Base-by-base conservation (phyloP, 1,140 invertebrate genomes). In the Reticulitermes speratus region DNA sequence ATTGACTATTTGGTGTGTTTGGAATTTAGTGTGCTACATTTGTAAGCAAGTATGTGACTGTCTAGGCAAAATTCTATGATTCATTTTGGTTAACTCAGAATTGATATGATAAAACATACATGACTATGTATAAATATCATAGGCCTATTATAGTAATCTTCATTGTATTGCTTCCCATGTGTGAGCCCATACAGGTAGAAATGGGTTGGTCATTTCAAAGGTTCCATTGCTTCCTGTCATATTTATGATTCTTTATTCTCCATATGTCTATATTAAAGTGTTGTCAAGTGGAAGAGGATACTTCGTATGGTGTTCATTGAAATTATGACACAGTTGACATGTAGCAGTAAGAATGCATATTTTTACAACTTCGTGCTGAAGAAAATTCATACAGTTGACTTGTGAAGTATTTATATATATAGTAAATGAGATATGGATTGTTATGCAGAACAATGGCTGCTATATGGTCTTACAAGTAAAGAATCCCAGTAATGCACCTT, bases 181-280 rank as follows among this genome's bases (percentile, higher is more conserved):
- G 65, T 75, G n/a, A 75, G 65, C 65, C 65, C n/a, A 1, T 30
- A 25, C 8, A 30, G 16, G 65, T 8, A 0, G n/a, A 25, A n/a
- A 75, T 75, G 65, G 25, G 65, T 75, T 21, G 14, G 19, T 19
- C 1, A 21, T 16, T 55, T 12, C 14, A 55, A 55, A 55, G 5
- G 52, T 55, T 55, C 52, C 19, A 55, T 55, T 75, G 65, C 65
- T 75, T 75, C n/a, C 65, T 75, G 25, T 75, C 7, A 75, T 75
- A 75, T 75, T 75, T 75, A 75, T 75, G 65, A 75, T 75, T 75
- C 65, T 75, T 75, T 75, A 75, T 75, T 75, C 65, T 75, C 25
- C n/a, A 6, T 65, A n/a, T 75, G 65, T 75, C 25, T 75, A 7
- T 75, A 30, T 30, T 75, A 75, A 65, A 23, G 65, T 75, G 65